Conservation (phyloP, 2,888 invertebrate genomes). For the Diabrotica balteata region DNA sequence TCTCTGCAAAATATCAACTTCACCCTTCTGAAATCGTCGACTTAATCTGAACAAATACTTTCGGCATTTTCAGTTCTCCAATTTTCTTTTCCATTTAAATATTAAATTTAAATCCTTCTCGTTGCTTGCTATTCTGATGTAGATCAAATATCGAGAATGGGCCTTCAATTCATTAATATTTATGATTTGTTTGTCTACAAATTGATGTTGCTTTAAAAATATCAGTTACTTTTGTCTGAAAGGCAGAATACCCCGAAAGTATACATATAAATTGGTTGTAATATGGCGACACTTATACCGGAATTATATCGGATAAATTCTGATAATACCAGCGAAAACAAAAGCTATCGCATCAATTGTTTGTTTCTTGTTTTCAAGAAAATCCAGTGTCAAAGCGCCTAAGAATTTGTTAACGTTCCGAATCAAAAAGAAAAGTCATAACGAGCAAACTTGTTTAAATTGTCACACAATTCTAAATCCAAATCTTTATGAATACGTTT, state of each 20-base stretch:
- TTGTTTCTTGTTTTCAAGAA: too few relatives aligned
- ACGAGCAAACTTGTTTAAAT: too few relatives aligned
- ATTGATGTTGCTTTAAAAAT: conserved; percentile 10
- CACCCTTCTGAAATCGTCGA: conserved; percentile 16
- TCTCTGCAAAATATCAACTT: conserved; percentile 22
- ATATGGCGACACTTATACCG: not conserved
- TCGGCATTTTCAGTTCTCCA: conserved; percentile 27
- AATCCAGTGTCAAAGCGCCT: too few relatives aligned
- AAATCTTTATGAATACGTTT: too few relatives aligned
- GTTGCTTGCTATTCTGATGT: conserved; percentile 18
- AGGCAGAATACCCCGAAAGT: conserved; percentile 4
- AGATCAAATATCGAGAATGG: conserved; percentile 16
- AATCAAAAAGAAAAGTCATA: too few relatives aligned
- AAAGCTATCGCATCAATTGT: not conserved
- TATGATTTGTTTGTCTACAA: conserved; percentile 20
- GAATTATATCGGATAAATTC: not conserved
- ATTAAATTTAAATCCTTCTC: conserved; percentile 31
- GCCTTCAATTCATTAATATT: conserved; percentile 25
- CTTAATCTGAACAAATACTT: conserved; percentile 33
- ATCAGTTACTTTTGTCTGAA: conserved; percentile 11
- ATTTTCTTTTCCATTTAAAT: conserved; percentile 31
- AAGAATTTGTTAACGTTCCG: too few relatives aligned
- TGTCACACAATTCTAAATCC: too few relatives aligned
- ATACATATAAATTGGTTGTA: conserved; percentile 10
- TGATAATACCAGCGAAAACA: not conserved